Base-by-base conservation (phyloP, 2,888 invertebrate species). In the Crioceris asparagi region DNA sequence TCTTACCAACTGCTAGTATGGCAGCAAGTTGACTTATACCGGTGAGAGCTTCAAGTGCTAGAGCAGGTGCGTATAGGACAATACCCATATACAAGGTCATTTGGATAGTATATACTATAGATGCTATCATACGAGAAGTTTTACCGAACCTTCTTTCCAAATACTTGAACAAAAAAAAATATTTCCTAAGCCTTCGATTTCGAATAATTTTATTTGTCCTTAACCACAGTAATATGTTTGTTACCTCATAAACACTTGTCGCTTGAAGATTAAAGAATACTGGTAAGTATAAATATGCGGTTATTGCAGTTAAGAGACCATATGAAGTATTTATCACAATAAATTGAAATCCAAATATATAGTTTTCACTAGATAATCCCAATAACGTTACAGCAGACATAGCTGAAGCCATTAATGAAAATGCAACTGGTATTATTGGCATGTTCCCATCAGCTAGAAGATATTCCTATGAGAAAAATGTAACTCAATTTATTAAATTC, bases 341-440 rank as follows among this genome's bases (percentile, higher is more conserved):
- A 62, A 91, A 88, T 56, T 83, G 79, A 45, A 84, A 77, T 34
- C 91, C 90, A 55, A 74, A 83, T 49, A 77, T 77, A 62, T 91
- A 92, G 59, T 79, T 85, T 63, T 93, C 92, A 34, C 83, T 76
- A 19, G 88, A 84, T 2, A 90, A 83, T 11, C 92, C 92, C n/a
- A 93, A 68, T 26, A 92, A 61, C 0, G 88, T 86, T 36, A 92
- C 77, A 19, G 91, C 87, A 1, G 91, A 91, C 82, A 92, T 86
- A 60, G 91, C 91, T 26, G 88, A 87, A n/a, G 90, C 88, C 83
- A 91, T 87, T 39, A 92, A 63, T 2, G 90, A 90, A 46, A 91
- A 83, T 3, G 88, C 83, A 1, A 92, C 86, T 0, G 91, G 87
- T 5, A 69, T 59, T 49, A 84, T 70, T 4, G 81, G 74, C 82